Evolutionary conservation across 2,888 invertebrate genomes (phyloP).

Genomic region (Drosophila putrida): DNA sequence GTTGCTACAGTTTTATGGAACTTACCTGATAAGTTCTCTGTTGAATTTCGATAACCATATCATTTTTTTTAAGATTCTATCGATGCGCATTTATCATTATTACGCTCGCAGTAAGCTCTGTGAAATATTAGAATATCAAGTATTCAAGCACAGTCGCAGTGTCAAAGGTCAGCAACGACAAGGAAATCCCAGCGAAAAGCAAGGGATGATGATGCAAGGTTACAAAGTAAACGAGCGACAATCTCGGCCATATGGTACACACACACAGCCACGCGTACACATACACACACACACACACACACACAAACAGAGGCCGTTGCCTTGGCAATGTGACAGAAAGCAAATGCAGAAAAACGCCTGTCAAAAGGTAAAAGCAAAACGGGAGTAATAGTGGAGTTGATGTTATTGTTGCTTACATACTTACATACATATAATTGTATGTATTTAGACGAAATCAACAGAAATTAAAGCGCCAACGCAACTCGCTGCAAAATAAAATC

Average conservation of each 20-base stretch:
- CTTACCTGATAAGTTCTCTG: too few species aligned
- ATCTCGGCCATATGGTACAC: slow-evolving; percentile 63
- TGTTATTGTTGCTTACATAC: slow-evolving; percentile 19
- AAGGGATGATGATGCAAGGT: slow-evolving; percentile 43
- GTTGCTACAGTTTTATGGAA: too few species aligned
- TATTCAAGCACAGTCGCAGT: slow-evolving; percentile 20
- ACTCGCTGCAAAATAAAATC: slow-evolving; percentile 59
- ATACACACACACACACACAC: neutral
- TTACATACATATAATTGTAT: slow-evolving; percentile 11
- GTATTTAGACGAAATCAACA: slow-evolving; percentile 40
- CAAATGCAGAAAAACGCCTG: slow-evolving; percentile 57
- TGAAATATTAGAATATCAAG: neutral
- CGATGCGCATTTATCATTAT: neutral
- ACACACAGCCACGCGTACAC: slow-evolving; percentile 12
- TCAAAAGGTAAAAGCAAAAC: slow-evolving; percentile 45
- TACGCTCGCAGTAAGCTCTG: neutral
- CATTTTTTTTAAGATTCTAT: neutral
- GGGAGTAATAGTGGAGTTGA: slow-evolving; percentile 43
- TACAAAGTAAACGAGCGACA: slow-evolving; percentile 33
- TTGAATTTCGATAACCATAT: neutral
- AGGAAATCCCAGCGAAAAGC: slow-evolving; percentile 19
- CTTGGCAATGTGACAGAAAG: slow-evolving; percentile 77
- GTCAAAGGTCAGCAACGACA: slow-evolving; percentile 52
- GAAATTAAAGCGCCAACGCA: slow-evolving; percentile 65
- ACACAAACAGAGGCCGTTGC: slow-evolving; percentile 45